These are phyloP conservation scores for Alviniconcha strummeri DNA, from an alignment of 2,888 invertebrate species.

Conservation along the genomic window DNA sequence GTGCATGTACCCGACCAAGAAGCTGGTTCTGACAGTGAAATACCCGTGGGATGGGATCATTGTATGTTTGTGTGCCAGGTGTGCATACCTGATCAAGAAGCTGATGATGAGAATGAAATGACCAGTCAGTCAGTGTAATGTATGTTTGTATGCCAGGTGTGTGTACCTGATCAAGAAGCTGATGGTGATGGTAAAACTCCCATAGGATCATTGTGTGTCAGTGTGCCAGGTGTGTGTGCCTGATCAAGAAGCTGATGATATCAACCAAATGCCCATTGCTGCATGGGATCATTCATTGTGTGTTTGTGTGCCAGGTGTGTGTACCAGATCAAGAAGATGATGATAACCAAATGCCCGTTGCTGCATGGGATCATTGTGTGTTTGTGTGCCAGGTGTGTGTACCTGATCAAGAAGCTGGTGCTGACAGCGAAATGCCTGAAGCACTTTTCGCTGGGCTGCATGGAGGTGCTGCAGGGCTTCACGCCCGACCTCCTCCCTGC, in stretches of 20 bases:
- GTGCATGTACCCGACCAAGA: not conserved
- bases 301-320: conserved; percentile 2
- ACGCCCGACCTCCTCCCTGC: conserved; percentile 73
- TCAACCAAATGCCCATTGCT: too few species aligned
- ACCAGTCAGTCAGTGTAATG: too few species aligned
- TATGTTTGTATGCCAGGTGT: conserved; percentile 2
- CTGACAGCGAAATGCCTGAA: conserved; percentile 74
- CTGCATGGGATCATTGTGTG: not conserved
- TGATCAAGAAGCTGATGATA: not conserved
- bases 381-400: conserved; percentile 19
- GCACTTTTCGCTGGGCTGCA: conserved; percentile 77
- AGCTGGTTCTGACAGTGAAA: conserved; percentile 48
- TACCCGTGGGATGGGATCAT: too few species aligned
- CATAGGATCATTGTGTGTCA: not conserved
- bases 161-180: not conserved
- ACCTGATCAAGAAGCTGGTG: conserved; percentile 63
- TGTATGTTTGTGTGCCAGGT: conserved; percentile 18
- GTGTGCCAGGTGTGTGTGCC: not conserved
- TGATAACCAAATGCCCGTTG: not conserved
- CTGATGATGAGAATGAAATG: conserved; percentile 74
- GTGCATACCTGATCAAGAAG: conserved; percentile 27
- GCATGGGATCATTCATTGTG: too few species aligned
- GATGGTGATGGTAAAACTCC: too few species aligned
- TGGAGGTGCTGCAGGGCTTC: conserved; percentile 76
- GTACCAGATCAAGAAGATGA: not conserved